Evolutionary conservation across 2,797 vertebrate species (phyloP).

Genomic region (Mareca strepera): DNA sequence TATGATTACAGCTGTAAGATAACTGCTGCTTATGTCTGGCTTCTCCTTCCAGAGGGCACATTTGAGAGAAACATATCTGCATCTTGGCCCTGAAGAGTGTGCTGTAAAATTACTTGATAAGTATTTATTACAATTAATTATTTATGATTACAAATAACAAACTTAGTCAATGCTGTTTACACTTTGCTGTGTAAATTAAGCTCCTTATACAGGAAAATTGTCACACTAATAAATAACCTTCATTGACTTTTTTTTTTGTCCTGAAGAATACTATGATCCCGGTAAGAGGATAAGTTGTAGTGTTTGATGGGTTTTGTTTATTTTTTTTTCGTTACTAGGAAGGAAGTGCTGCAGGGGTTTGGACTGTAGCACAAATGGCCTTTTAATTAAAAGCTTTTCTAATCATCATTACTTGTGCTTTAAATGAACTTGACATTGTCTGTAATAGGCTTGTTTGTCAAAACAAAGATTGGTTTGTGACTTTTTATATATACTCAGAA

Average conservation of each 20-base stretch:
- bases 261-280: conserved; percentile 27
- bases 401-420: conserved; percentile 46
- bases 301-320: not conserved
- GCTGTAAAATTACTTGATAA: conserved; percentile 92
- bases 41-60: conserved; percentile 52
- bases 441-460: conserved; percentile 48
- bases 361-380: conserved; percentile 11
- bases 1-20: conserved; percentile 40
- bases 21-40: conserved; percentile 83
- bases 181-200: conserved; percentile 86
- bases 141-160: conserved; percentile 96
- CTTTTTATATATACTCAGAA: conserved; percentile 51
- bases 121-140: conserved; percentile 99
- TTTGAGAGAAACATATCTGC: conserved; percentile 74
- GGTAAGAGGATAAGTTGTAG: not conserved
- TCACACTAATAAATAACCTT: conserved; percentile 82
- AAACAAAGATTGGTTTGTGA: conserved; percentile 25
- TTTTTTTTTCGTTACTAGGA: not conserved
- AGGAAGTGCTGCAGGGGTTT: not conserved
- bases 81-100: conserved; percentile 80
- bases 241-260: conserved; percentile 42
- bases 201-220: conserved; percentile 80
- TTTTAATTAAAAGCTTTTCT: conserved; percentile 59
- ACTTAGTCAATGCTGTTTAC: conserved; percentile 83
- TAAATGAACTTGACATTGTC: conserved; percentile 38